Base-by-base conservation (phyloP, 2,113 vertebrate genomes). In the Platanista minor region DNA sequence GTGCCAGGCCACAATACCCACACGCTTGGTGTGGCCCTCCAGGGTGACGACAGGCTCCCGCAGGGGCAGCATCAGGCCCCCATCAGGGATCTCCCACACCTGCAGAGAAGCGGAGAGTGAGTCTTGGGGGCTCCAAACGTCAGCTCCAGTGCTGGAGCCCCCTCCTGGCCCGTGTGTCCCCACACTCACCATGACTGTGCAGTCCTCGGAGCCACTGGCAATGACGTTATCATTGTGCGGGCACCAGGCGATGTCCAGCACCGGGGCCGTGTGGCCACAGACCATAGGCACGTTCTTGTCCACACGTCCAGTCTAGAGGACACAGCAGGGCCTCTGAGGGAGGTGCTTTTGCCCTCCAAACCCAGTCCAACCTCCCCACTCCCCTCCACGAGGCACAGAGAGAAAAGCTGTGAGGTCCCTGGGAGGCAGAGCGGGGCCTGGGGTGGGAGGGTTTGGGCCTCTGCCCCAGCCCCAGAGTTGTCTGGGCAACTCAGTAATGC, bases 151-250 rank as follows among this genome's bases (percentile, higher is more conserved):
- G n/a, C 29, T 84, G n/a, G 8, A 54, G 62, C 52, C 36, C 57
- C 43, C 33, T 78, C 36, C 90, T 43, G 2, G 14, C 36, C 74
- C 25, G 69, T 27, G 6, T 17, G 66, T 12, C 74, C 72, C 49
- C 31, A 1, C 11, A 69, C 97, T 95, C 69, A 98, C 98, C 98
- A 99, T 99, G 96, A 99, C 99, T 0, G 98, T 99, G 97, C 99
- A 99, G 98, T 99, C 99, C 98, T 99, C 99, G 0, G 99, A 99
- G 88, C 99, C 98, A 1, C 99, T 99, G 98, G 99, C 99, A 13
- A 99, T 99, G 98, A 99, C 99, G 64, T 99, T 99, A 98, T 99
- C 99, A 5, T 99, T 99, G 98, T 99, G 99, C 0, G 99, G 99
- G 97, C 99, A 99, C 97, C 99, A 99, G 95, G 99, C 99, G 0